phyloP scores from a whole-genome alignment of 2,888 invertebrate genomes.

The Brenthis daphne region DNA sequence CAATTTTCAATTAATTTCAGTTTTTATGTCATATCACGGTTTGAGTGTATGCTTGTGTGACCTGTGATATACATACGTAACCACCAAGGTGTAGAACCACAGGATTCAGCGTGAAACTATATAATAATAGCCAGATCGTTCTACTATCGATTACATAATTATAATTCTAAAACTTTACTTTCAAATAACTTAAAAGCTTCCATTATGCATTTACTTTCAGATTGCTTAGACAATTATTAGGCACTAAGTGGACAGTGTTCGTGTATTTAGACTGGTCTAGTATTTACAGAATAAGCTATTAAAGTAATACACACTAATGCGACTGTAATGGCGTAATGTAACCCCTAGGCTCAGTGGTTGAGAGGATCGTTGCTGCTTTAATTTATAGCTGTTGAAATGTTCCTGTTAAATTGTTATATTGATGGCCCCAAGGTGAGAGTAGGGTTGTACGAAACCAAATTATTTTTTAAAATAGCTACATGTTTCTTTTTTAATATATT shows the following conservation, averaged over 20 bases:
- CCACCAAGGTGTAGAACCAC: no score
- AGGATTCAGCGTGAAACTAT: no score
- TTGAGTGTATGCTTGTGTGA: no score
- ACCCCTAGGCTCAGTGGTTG: conserved; percentile 43
- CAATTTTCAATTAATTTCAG: no score
- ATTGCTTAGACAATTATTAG: conserved; percentile 15
- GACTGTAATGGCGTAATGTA: conserved; percentile 38
- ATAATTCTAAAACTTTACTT: no score
- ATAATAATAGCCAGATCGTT: no score
- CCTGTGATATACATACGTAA: no score
- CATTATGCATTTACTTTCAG: background rate
- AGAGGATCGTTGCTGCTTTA: conserved; percentile 55
- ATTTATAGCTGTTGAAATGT: conserved; percentile 78
- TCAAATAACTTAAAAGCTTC: background rate
- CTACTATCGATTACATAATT: no score
- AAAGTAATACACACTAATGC: conserved; percentile 39
- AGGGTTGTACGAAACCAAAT: conserved; percentile 54
- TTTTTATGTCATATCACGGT: no score
- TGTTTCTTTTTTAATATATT: no score
- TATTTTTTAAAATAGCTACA: background rate
- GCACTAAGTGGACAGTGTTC: conserved; percentile 15
- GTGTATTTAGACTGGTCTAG: conserved; percentile 11
- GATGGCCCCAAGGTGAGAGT: conserved; percentile 59
- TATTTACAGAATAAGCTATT: conserved; percentile 38
- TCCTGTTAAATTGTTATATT: conserved; percentile 79